phyloP scores from a whole-genome alignment of 2,113 vertebrate species.

The Oceanodroma tethys region DNA sequence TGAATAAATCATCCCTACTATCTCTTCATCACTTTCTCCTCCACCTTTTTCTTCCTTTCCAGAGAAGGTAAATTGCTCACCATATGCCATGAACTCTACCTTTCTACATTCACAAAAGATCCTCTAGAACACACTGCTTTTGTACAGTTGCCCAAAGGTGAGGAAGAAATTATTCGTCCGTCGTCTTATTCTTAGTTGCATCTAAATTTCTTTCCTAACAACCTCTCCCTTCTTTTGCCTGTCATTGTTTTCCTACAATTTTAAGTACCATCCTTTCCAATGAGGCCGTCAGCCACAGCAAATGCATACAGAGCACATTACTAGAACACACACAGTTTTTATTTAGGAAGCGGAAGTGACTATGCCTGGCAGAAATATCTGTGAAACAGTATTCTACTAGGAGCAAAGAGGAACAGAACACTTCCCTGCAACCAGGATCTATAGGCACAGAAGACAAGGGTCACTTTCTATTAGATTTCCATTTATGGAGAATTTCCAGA shows the following conservation, averaged over 20 bases:
- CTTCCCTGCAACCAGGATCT: not conserved
- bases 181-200: not conserved
- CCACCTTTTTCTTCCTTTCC: not conserved
- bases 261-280: not conserved
- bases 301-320: fast-evolving
- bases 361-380: not conserved
- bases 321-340: not conserved
- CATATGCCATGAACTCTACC: not conserved
- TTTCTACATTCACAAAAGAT: not conserved
- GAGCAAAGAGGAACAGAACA: not conserved
- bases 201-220: not conserved
- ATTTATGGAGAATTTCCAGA: not conserved
- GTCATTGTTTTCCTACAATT: not conserved
- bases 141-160: not conserved
- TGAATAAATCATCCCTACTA: not conserved
- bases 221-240: not conserved
- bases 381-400: not conserved
- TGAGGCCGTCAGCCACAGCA: not conserved
- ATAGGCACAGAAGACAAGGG: not conserved
- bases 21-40: not conserved
- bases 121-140: not conserved
- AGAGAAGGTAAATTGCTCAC: not conserved
- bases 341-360: not conserved
- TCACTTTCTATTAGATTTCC: not conserved
- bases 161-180: not conserved